These are phyloP conservation scores for Pantherophis alleghaniensis DNA, from an alignment of 2,797 vertebrate species.

Conservation along the genomic window DNA sequence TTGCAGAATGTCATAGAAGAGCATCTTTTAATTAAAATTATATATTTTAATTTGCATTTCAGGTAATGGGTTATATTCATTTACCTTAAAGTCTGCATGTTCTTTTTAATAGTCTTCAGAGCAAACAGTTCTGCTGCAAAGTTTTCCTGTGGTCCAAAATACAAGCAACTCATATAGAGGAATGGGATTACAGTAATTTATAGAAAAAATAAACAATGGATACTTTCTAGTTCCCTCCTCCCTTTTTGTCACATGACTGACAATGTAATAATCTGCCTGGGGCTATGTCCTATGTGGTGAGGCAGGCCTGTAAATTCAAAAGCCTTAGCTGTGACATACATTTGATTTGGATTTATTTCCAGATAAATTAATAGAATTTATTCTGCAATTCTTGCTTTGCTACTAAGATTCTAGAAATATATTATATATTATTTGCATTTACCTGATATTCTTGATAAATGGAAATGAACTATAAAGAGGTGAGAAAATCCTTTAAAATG, in stretches of 20 bases:
- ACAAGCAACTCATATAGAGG: not conserved
- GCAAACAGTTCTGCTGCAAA: conserved; percentile 13
- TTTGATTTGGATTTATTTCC: not conserved
- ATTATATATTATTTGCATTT: not conserved
- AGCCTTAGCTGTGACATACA: not conserved
- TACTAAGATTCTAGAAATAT: not conserved
- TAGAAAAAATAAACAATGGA: conserved; percentile 41
- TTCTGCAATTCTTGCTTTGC: not conserved
- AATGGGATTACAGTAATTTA: conserved; percentile 26
- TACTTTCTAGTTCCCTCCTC: conserved; percentile 20
- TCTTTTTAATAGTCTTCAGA: not conserved
- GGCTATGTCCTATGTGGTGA: conserved; percentile 31
- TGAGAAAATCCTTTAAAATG: not conserved
- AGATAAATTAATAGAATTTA: not conserved
- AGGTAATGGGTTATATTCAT: not conserved
- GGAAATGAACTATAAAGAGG: not conserved
- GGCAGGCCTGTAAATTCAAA: not conserved
- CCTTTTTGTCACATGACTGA: conserved; percentile 50
- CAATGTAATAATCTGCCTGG: conserved; percentile 41
- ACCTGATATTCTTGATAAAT: not conserved
- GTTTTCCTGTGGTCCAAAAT: not conserved
- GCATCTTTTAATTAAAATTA: not conserved
- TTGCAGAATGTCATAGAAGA: not conserved
- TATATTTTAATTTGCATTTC: not conserved
- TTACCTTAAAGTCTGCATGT: conserved; percentile 12